Evolutionary conservation across 2,113 vertebrate species (phyloP), one percentile per base, ranked within the genome.

Genomic region (Uropsilus gracilis): DNA sequence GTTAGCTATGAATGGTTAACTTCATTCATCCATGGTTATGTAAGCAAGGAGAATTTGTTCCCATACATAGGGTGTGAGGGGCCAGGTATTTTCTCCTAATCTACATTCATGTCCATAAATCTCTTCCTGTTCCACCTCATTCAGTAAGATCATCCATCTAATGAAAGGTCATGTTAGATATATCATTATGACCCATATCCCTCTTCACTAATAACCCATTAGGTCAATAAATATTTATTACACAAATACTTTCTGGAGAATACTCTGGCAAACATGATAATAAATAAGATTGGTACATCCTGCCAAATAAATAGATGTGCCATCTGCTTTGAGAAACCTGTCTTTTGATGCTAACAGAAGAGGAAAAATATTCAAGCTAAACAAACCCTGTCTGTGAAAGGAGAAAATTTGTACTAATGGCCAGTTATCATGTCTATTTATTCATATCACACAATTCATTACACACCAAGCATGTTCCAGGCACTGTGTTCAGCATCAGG

Each of bases 291-390:
- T 75, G 32, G 14, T 28, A 81, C 18, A 81, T 81, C 24, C 28
- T 82, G 68, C 76, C 75, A 96, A 90, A 77, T 77, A 55, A 71
- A 95, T 76, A 88, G 32, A 71, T 30, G 7, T 88, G 32, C 48
- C 71, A 55, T 59, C 68, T 96, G 71, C 77, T 88, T 77, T 90
- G 16, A 85, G 42, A 90, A 76, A 89, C 24, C 10, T 95, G 57
- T 61, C 53, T 94, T 91, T 86, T 88, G 34, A 69, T 88, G 12
- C 17, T 66, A 68, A 81, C 4, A 63, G 68, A 63, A 78, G 39
- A 64, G 2, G 32, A 66, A 89, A 46, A n/a, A 30, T 24, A 82
- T 32, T 72, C 2, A 32, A 73, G 13, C 10, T 3, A 76, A 42
- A 68, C 5, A 68, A 90, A 55, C n/a, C 4, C 22, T 86, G 37